Conservation (phyloP, 2,113 vertebrate genomes). For the Saccopteryx leptura region DNA sequence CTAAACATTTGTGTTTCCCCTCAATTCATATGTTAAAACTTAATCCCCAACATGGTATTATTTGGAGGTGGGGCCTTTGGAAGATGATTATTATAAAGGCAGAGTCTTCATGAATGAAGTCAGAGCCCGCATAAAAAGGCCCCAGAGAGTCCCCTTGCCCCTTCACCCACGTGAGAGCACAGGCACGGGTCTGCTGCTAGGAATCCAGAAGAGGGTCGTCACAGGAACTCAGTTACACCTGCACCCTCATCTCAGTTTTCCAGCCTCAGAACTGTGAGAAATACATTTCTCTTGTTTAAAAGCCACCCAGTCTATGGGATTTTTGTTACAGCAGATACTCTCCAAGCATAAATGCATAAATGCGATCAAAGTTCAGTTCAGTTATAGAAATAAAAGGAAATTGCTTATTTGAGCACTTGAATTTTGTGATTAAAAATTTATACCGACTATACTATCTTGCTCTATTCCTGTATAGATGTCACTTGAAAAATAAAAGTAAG, state of each 20-base stretch:
- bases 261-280: background rate
- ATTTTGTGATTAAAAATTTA: background rate
- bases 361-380: background rate
- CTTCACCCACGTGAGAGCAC: background rate
- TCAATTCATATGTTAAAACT: background rate
- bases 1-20: background rate
- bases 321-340: background rate
- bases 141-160: background rate
- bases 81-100: background rate
- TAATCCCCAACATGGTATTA: background rate
- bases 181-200: background rate
- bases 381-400: constrained; percentile 18
- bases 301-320: background rate
- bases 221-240: background rate
- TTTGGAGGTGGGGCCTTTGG: background rate
- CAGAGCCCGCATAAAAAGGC: background rate
- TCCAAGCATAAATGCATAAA: constrained; percentile 1
- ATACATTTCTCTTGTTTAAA: background rate
- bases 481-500: background rate
- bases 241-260: background rate
- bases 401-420: background rate
- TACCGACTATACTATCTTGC: background rate
- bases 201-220: background rate
- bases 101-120: background rate
- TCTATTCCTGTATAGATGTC: background rate